Evolutionary conservation across 2,113 vertebrate genomes (phyloP).

Genomic region (Chaenocephalus aceratus): DNA sequence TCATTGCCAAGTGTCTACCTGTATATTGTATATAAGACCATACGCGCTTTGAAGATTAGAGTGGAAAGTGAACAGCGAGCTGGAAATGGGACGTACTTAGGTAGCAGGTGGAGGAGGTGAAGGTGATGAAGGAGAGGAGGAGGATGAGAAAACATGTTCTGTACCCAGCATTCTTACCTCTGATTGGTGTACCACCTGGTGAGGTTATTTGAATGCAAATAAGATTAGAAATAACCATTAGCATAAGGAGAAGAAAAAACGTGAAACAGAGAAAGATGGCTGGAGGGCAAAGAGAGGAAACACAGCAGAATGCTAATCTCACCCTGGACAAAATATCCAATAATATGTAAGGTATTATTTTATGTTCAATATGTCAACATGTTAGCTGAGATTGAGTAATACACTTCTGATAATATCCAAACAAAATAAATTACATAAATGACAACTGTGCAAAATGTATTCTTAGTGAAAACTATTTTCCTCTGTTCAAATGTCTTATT

Average conservation of each 20-base stretch:
- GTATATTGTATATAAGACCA: conserved; percentile 1
- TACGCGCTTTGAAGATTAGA: conserved; percentile 54
- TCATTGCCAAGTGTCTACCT: background rate
- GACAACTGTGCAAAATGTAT: background rate
- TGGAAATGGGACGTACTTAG: conserved; percentile 83
- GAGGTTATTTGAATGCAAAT: conserved; percentile 99
- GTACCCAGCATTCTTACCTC: conserved; percentile 98
- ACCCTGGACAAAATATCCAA: background rate
- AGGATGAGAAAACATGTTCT: conserved; percentile 84
- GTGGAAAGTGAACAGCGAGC: conserved; percentile 77
- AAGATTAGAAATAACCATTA: conserved; percentile 98
- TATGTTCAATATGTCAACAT: background rate
- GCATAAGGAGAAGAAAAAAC: conserved; percentile 83
- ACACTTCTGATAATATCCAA: background rate
- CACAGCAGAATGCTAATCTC: conserved; percentile 32
- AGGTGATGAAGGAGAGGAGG: conserved; percentile 41
- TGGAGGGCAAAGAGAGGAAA: conserved; percentile 83
- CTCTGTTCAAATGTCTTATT: background rate
- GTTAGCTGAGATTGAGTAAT: background rate
- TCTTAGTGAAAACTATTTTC: background rate
- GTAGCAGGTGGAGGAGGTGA: conserved; percentile 60
- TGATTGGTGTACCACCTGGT: conserved; percentile 99
- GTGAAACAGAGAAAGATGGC: conserved; percentile 84
- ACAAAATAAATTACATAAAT: background rate
- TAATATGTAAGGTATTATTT: background rate